Evolutionary conservation across 2,888 invertebrate genomes (phyloP), one percentile per base, ranked within the genome.

Genomic region (Ophion costatus): DNA sequence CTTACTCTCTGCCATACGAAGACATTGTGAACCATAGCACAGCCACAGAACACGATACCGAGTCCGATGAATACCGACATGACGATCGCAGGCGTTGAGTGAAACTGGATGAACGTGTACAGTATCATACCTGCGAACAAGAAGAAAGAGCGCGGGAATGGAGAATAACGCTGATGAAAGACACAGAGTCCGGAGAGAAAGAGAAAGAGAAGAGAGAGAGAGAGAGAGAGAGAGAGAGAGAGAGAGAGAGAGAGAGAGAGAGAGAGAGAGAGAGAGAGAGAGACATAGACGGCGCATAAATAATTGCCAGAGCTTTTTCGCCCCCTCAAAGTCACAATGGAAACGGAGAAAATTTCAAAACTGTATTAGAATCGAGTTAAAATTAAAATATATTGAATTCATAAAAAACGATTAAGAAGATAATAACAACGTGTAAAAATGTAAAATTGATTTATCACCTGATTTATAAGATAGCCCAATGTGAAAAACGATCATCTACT

Each of bases 21-120:
- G 17, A 98, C 98, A 94, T 98, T 98, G 94, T 98, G 98, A 22
- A 98, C 97, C 96, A 98, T 97, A 29, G 98, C 98, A 90, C 97
- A 97, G 88, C 98, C 97, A 93, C 98, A 98, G 94, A 98, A 98
- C 63, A 98, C 95, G 85, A 98, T 97, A 1, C 98, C 98, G 22
- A 98, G 95, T n/a, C 98, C 98, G 86, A 98, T 97, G 91, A 98
- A 96, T 1, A 97, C 96, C 89, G 98, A 98, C 20, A 98, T 98
- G 78, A 98, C 97, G 89, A 98, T 97, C 29, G 98, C 98, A 10
- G 98, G 97, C 20, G 98, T 98, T 24, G 98, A 97, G 91, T 98
- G 97, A 94, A 98, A 98, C 92, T 98, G 98, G 92, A 98, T 97
- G 94, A 98, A 97, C 1, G 98, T 98, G 94, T 98, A 98, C 85